Base-by-base conservation (phyloP, 2,113 vertebrate species). In the Ophthalmolycus amberensis region DNA sequence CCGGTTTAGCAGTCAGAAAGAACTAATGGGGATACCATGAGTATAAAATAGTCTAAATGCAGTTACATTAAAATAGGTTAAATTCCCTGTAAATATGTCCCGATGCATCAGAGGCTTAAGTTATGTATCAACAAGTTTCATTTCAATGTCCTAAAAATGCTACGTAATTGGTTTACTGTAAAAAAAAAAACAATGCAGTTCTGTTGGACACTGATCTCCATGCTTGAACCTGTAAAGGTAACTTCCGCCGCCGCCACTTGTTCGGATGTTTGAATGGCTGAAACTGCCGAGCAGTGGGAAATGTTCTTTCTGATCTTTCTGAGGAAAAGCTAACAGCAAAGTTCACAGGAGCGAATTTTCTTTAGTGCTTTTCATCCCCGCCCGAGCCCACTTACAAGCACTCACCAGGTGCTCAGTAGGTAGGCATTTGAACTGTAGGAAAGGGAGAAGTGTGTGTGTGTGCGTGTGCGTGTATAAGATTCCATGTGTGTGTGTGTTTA, bases 371-470 rank as follows among this genome's bases (percentile, higher is more conserved):
- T 84, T 75, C 54, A 79, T 85, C 65, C 59, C 66, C 66, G 58
- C 29, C 66, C 2, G 44, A 62, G 32, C 64, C 64, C 68, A 79
- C 85, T 88, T 77, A 54, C 48, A 52, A 44, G 69, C 66, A 62
- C 78, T 85, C 86, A 73, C 54, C 79, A 77, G 73, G 74, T 85
- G 79, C 79, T 83, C 64, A 67, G 54, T 29, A 40, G 66, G 72
- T 59, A n/a, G n/a, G 25, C 65, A 72, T 52, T 42, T 70, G 37
- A 37, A 60, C 58, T 56, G 22, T 20, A 65, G 66, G n/a, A 14
- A n/a, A 34, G 40, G 66, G n/a, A 48, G 56, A 37, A 44, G 54
- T 40, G 62, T 27, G 48, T 27, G 27, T 37, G 60, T 44, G 42
- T 44, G 25, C 6, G 9, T 52, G 22, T 59, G 54, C 1, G 54